Evolutionary conservation across 2,888 invertebrate species (phyloP).

Genomic region (Hyppa rectilinea): DNA sequence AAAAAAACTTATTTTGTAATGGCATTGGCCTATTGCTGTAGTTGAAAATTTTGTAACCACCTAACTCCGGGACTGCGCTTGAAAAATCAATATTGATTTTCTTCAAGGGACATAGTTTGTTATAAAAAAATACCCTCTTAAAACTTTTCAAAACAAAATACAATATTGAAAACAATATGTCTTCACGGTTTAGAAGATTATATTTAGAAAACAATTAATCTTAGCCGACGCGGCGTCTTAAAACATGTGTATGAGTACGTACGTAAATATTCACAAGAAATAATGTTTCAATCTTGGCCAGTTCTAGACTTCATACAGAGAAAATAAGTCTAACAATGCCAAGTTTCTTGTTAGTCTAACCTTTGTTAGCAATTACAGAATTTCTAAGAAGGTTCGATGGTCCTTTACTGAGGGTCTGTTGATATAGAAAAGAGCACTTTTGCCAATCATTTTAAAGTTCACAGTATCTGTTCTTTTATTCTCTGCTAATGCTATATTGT

Average conservation of each 20-base stretch:
- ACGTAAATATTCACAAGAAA: slow-evolving; percentile 45
- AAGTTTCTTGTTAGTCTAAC: slow-evolving; percentile 22
- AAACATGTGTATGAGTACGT: slow-evolving; percentile 35
- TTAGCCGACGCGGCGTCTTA: slow-evolving; percentile 41
- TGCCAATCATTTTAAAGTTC: background rate
- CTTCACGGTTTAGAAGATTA: slow-evolving; percentile 51
- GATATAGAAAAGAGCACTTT: background rate
- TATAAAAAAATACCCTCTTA: background rate
- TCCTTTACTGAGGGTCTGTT: background rate
- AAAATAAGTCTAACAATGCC: slow-evolving; percentile 21
- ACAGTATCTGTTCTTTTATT: background rate
- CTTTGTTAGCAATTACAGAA: slow-evolving; percentile 12
- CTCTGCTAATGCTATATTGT: background rate
- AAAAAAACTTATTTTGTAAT: background rate
- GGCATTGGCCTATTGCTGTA: background rate
- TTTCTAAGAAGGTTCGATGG: slow-evolving; percentile 11
- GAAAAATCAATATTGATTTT: background rate
- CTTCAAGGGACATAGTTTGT: background rate
- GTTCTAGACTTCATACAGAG: slow-evolving; percentile 1
- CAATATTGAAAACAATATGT: slow-evolving; percentile 45
- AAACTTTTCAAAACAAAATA: slow-evolving; percentile 26
- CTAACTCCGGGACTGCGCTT: slow-evolving; percentile 5
- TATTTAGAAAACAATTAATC: slow-evolving; percentile 61
- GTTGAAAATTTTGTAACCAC: background rate
- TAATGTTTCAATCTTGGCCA: slow-evolving; percentile 38